phyloP scores from a whole-genome alignment of 2,888 invertebrate species.

The Druceiella hillmani region DNA sequence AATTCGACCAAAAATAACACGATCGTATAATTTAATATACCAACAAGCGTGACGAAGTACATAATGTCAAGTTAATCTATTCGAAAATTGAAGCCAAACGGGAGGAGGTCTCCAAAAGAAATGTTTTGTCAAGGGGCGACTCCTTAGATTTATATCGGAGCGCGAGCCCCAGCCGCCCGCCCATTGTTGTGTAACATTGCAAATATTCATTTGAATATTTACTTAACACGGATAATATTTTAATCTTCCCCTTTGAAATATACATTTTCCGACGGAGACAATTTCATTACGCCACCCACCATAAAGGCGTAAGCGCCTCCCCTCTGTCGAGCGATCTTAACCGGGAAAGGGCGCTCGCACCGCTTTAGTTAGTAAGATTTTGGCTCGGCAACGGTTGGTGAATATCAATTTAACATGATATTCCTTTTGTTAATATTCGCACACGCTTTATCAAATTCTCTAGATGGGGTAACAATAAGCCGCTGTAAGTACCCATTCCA shows the following conservation, averaged over 20 bases:
- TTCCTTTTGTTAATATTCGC: constrained; percentile 56
- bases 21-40: too few relatives aligned
- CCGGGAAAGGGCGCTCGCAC: too few relatives aligned
- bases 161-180: too few relatives aligned
- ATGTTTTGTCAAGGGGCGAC: too few relatives aligned
- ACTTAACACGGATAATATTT: constrained; percentile 58
- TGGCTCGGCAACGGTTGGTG: constrained; percentile 31
- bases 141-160: too few relatives aligned
- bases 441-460: constrained; percentile 56
- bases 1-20: too few relatives aligned
- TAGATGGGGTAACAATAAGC: constrained; percentile 55
- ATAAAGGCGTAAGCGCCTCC: constrained; percentile 35
- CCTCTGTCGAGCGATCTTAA: constrained; percentile 32
- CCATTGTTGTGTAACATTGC: constrained; percentile 54
- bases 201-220: constrained; percentile 57
- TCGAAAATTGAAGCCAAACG: too few relatives aligned
- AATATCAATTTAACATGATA: constrained; percentile 55
- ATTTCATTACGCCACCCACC: constrained; percentile 41
- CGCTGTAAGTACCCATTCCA: constrained; percentile 52
- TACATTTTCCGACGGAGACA: constrained; percentile 54
- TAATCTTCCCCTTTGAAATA: constrained; percentile 56
- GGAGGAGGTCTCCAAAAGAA: too few relatives aligned
- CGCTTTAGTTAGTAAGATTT: too few relatives aligned
- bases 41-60: too few relatives aligned
- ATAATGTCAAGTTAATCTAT: too few relatives aligned